Conservation (phyloP, 2,113 vertebrate species). For the Tachysurus vachellii region DNA sequence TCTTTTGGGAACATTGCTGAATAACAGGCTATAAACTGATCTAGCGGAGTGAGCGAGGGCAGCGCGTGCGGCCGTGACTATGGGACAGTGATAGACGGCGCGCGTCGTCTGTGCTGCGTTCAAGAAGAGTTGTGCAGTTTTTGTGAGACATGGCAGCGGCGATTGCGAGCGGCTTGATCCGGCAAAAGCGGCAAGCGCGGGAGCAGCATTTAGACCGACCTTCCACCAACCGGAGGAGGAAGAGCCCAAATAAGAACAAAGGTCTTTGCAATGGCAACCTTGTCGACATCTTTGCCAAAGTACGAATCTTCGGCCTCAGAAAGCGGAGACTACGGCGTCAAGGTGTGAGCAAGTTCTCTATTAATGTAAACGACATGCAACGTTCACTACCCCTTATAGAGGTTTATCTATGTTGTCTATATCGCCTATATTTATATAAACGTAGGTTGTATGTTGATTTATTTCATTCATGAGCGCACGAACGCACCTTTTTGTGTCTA, state of each 20-base stretch:
- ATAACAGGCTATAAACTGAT: constrained; percentile 36
- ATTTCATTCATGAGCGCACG: background rate
- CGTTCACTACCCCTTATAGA: background rate
- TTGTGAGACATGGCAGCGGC: constrained; percentile 91
- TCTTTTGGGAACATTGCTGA: constrained; percentile 60
- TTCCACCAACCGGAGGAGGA: constrained; percentile 90
- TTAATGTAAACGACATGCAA: background rate
- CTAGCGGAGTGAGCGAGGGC: constrained; percentile 57
- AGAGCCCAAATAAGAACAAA: constrained; percentile 94
- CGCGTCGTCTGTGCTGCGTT: constrained; percentile 69
- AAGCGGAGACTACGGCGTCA: constrained; percentile 96
- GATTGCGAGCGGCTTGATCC: constrained; percentile 96
- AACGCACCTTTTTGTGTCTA: background rate
- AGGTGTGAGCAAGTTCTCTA: constrained; percentile 79
- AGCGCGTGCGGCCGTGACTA: constrained; percentile 64
- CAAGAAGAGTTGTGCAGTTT: constrained; percentile 59
- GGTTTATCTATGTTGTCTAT: background rate
- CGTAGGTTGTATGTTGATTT: background rate
- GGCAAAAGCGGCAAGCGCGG: constrained; percentile 95
- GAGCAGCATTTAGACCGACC: constrained; percentile 97
- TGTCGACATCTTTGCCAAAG: constrained; percentile 99
- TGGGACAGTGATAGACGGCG: constrained; percentile 73
- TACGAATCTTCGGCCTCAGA: constrained; percentile 98
- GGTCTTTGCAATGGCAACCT: constrained; percentile 96
- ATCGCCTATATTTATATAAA: background rate